Evolutionary conservation across 2,888 invertebrate species (phyloP), one percentile per base, ranked within the genome.

Genomic region (Neoscelio sp.): DNA sequence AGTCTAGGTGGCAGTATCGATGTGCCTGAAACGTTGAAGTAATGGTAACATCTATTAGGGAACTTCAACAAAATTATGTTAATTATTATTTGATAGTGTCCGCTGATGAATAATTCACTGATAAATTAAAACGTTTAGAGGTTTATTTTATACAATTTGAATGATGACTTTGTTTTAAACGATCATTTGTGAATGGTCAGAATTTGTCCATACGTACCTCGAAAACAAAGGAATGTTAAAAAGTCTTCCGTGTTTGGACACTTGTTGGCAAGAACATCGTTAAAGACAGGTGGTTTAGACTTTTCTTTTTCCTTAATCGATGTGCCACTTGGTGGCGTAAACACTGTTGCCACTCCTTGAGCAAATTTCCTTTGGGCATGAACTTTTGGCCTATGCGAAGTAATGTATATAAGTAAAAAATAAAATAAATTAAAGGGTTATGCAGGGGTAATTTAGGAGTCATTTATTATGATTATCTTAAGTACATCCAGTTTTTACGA

Each of bases 311-410:
- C 94, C 84, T 93, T 93, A 3, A 93, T 91, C 5, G 94, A 93
- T 18, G 94, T n/a, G n/a, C n/a, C 93, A 64, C 91, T 91, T 10
- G 92, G 90, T 18, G 93, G 92, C 85, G 92, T 93, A 78, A 92
- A 92, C 18, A 92, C 90, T 64, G 90, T 90, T 26, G 93, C 93
- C 12, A 94, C 94, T 82, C 95, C 96, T 91, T 96, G 96, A 28
- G 96, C 96, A 92, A 97, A 97, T 91, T 97, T 97, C 78, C 97
- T 92, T 91, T 97, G 96, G 40, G 96, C 96, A 89, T 96, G 96
- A 70, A 96, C 95, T 91, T 95, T 95, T 42, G 94, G 94, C 89
- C 95, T 95, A n/a, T n/a, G n/a, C n/a, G n/a, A n/a, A n/a, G n/a
- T n/a, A n/a, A n/a, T n/a, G n/a, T n/a, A n/a, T n/a, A n/a, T n/a